Conservation (phyloP, 2,797 vertebrate genomes). For the Gobio occitaniae region DNA sequence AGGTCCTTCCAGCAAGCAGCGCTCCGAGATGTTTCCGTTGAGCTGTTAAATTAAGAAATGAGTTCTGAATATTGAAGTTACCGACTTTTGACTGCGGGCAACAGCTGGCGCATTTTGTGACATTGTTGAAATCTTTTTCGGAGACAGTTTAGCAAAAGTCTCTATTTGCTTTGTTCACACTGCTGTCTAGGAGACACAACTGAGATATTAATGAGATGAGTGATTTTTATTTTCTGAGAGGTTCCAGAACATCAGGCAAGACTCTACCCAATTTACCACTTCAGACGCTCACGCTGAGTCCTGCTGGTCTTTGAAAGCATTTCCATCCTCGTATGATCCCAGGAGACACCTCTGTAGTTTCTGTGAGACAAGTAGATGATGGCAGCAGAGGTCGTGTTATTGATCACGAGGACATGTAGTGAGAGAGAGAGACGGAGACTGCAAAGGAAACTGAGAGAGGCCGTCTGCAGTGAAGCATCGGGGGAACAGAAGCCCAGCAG, state of each 20-base stretch:
- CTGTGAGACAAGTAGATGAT: constrained; percentile 23
- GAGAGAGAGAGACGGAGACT: not conserved
- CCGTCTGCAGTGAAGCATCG: constrained; percentile 27
- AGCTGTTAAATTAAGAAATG: too few species aligned
- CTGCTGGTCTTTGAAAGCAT: constrained; percentile 9
- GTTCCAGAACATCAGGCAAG: not conserved
- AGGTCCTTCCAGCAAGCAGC: too few species aligned
- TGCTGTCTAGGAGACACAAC: not conserved
- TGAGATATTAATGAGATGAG: not conserved
- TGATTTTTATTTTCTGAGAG: not conserved
- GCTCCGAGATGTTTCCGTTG: too few species aligned
- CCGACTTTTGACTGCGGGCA: constrained; percentile 6
- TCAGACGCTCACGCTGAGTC: constrained; percentile 23
- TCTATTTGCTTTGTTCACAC: not conserved
- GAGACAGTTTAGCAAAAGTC: not conserved
- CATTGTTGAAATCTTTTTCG: not conserved
- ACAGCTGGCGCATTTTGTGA: constrained; percentile 3
- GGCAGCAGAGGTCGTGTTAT: constrained; percentile 41
- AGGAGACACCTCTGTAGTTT: constrained; percentile 26
- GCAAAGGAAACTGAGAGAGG: constrained; percentile 46
- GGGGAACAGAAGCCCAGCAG: constrained; percentile 32
- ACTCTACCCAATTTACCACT: constrained; percentile 21
- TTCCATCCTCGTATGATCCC: constrained; percentile 8
- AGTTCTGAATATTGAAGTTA: not conserved
- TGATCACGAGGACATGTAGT: constrained; percentile 28